Base-by-base conservation (phyloP, 1,140 invertebrate genomes). In the Leptonema lineaticorne region DNA sequence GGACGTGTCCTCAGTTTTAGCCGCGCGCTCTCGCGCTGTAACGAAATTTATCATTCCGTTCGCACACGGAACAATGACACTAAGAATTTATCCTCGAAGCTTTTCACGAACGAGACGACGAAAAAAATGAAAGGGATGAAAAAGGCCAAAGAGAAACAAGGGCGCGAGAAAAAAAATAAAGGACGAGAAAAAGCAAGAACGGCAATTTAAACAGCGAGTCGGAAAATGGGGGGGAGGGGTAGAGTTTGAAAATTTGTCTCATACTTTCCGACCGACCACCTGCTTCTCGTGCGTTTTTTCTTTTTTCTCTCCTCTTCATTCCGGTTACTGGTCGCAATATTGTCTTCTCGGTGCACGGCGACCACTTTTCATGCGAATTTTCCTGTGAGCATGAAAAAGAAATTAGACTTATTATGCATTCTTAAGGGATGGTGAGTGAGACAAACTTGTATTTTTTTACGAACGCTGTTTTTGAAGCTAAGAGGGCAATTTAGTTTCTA, bases 21-120 rank as follows among this genome's bases (percentile, higher is more conserved):
- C 48, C 48, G 18, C 56, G 26, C n/a, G 22, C 26, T 11, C 28
- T 58, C n/a, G 22, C 26, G 24, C 28, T 16, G 7, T 41, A 9
- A 18, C 56, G 28, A 58, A 58, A 58, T 58, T 28, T 58, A 58
- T 58, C 56, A 58, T 58, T 27, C 56, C 56, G 24, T 30, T 30
- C 56, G 56, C 56, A 30, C 56, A 11, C 56, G 24, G 29, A 58
- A 58, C 56, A 58, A 58, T 58, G 56, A 26, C 56, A 30, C n/a
- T 30, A 58, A 58, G 56, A 58, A 58, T 58, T 58, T 58, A 58
- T 58, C 56, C 56, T 26, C 56, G 9, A 26, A 41, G 37, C 37
- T 41, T 11, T 37, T n/a, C n/a, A n/a, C n/a, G n/a, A n/a, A n/a
- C n/a, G n/a, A n/a, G n/a, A n/a, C n/a, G n/a, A n/a, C n/a, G n/a